Percentiles rank a stretch among this genome's conserved stretches.
These are phyloP conservation scores for Dolichotis patagonum DNA, from an alignment of 2,113 vertebrate genomes.

Conservation along the genomic window DNA sequence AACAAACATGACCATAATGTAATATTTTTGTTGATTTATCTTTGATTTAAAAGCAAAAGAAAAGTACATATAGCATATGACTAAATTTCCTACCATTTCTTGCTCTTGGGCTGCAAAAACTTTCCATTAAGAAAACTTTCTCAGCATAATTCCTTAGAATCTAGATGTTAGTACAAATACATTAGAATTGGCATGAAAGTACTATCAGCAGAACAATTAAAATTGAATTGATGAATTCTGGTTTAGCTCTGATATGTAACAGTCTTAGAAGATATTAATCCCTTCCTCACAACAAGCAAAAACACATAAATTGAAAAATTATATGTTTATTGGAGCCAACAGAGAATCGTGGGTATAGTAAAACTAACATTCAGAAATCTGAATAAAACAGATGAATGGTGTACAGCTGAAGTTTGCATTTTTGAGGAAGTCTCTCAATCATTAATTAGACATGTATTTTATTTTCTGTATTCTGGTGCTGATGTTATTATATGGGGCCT, in stretches of 20 bases:
- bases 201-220: slow-evolving; percentile 32
- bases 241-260: slow-evolving; percentile 11
- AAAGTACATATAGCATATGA: background rate
- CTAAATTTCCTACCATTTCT: slow-evolving; percentile 11
- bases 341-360: background rate
- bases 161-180: background rate
- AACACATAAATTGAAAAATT: slow-evolving; percentile 17
- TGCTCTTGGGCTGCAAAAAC: background rate
- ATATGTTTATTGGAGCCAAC: background rate
- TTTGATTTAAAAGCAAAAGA: slow-evolving; percentile 54
- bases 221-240: slow-evolving; percentile 27
- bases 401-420: background rate
- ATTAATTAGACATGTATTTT: background rate
- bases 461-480: slow-evolving; percentile 9
- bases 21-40: slow-evolving; percentile 26
- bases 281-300: background rate
- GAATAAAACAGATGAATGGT: background rate
- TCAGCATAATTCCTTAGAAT: background rate
- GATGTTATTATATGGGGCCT: background rate
- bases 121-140: slow-evolving; percentile 41
- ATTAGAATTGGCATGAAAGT: background rate
- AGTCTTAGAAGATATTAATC: background rate
- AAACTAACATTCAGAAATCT: background rate
- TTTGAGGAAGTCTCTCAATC: background rate
- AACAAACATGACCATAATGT: background rate